phyloP scores from a whole-genome alignment of 2,888 invertebrate species.

The Morpho achilles region DNA sequence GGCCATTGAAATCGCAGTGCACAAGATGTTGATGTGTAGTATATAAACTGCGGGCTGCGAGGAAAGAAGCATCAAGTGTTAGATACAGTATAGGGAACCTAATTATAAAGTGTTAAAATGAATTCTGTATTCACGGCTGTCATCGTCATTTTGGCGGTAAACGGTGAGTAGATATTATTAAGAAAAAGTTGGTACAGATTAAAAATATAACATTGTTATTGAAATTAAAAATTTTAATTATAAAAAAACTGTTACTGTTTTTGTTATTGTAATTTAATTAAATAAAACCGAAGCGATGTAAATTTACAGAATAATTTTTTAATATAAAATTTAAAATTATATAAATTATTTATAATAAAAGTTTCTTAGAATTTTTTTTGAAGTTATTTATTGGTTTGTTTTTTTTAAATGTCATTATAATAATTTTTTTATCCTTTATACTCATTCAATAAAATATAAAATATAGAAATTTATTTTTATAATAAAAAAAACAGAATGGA shows the following conservation, averaged over 20 bases:
- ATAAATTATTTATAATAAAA: too few species aligned
- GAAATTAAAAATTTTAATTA: neutral
- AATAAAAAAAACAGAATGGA: too few species aligned
- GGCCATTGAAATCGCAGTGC: slow-evolving; percentile 65
- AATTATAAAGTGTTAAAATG: slow-evolving; percentile 44
- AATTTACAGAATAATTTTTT: too few species aligned
- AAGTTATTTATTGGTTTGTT: too few species aligned
- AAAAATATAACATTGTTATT: slow-evolving; percentile 7
- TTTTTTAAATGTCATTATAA: too few species aligned
- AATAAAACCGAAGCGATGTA: too few species aligned
- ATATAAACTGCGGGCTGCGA: slow-evolving; percentile 61
- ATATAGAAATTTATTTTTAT: too few species aligned
- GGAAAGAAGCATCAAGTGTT: slow-evolving; percentile 57
- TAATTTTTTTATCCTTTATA: too few species aligned
- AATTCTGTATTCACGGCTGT: slow-evolving; percentile 39
- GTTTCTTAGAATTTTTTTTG: too few species aligned
- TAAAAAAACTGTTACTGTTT: neutral
- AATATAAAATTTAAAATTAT: too few species aligned
- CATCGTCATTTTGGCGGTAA: slow-evolving; percentile 54
- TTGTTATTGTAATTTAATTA: too few species aligned
- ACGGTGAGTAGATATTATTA: slow-evolving; percentile 49
- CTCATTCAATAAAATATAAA: too few species aligned
- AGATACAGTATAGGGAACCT: slow-evolving; percentile 33
- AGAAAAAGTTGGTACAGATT: slow-evolving; percentile 3
- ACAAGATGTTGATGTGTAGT: slow-evolving; percentile 61